Base-by-base conservation (phyloP, 2,113 vertebrate genomes). In the Pampusana beccarii region DNA sequence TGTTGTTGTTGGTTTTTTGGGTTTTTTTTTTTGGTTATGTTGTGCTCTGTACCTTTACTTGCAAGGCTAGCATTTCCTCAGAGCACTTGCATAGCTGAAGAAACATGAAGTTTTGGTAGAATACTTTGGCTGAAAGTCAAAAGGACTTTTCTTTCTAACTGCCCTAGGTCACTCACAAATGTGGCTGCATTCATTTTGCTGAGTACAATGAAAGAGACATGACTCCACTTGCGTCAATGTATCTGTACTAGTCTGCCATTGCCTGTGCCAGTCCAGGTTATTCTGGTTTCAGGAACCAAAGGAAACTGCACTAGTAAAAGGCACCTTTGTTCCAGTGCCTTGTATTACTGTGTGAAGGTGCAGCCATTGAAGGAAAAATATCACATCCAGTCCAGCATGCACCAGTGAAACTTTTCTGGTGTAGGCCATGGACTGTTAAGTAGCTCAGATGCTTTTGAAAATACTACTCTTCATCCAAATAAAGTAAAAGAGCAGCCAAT, bases 401-500 rank as follows among this genome's bases (percentile, higher is more conserved):
- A 28, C 48, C 40, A 53, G 58, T 89, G 44, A 92, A 46, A 24
- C 71, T 88, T 87, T 86, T 88, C 69, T 93, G 46, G 17, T 91
- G 65, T 36, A 84, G 60, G 31, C 82, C 57, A 10, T 48, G 48
- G 79, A 58, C 74, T 86, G 31, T 19, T 92, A 61, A 79, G 90
- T 90, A 85, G 89, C 60, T 80, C 60, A 88, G 80, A 84, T 61
- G 74, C 56, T 86, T 93, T 40, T 81, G 34, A 94, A 96, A 94
- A 92, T 94, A 88, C 10, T 89, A 42, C 31, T 79, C 17, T 80
- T 90, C 80, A 93, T 96, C 91, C 91, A 96, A 94, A 83, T 86
- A 92, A 96, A 96, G 92, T 96, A 88, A 81, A 84, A 89, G 57
- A 95, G 34, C 70, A 33, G 95, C 88, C 96, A 96, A 62, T 65